Percentiles rank a stretch among this genome's conserved stretches.
phyloP scores from a whole-genome alignment of 2,888 invertebrate species.

The Notodonta ziczac region DNA sequence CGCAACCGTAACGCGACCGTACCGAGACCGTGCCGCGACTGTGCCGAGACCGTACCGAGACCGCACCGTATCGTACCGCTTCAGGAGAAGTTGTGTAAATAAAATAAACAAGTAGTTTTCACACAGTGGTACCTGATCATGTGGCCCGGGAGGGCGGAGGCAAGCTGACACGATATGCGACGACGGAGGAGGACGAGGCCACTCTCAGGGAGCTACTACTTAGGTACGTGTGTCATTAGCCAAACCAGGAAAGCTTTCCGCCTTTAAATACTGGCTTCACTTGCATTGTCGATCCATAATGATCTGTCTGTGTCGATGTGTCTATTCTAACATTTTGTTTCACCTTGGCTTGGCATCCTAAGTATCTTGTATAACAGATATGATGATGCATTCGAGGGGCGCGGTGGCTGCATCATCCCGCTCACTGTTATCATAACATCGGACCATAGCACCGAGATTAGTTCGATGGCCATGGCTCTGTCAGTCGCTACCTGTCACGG shows the following conservation, averaged over 20 bases:
- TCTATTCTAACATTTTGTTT: slow-evolving; percentile 50
- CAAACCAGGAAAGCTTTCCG: slow-evolving; percentile 69
- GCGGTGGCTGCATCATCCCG: slow-evolving; percentile 56
- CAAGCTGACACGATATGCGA: slow-evolving; percentile 91
- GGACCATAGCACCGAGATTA: slow-evolving; percentile 66
- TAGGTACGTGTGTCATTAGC: slow-evolving; percentile 88
- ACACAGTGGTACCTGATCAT: slow-evolving; percentile 83
- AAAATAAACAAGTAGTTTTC: slow-evolving; percentile 76
- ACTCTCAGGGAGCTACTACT: slow-evolving; percentile 97
- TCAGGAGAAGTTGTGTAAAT: slow-evolving; percentile 12
- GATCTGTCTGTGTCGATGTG: slow-evolving; percentile 61
- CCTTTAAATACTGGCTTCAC: slow-evolving; percentile 75
- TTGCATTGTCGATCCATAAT: slow-evolving; percentile 59
- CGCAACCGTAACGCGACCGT: no score
- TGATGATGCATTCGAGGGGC: slow-evolving; percentile 59
- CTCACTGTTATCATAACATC: slow-evolving; percentile 61
- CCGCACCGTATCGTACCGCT: slow-evolving; percentile 1
- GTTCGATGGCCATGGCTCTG: slow-evolving; percentile 69
- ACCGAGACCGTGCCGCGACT: no score
- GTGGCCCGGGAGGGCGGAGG: slow-evolving; percentile 84
- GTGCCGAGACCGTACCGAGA: neutral
- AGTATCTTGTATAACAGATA: slow-evolving; percentile 81
- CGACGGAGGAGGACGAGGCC: slow-evolving; percentile 95
- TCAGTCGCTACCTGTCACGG: slow-evolving; percentile 12
- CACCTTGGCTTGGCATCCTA: slow-evolving; percentile 74